Percentiles rank a stretch among this genome's conserved stretches.
Evolutionary conservation across 2,888 invertebrate species (phyloP).

Genomic region (Stenodema calcarata): DNA sequence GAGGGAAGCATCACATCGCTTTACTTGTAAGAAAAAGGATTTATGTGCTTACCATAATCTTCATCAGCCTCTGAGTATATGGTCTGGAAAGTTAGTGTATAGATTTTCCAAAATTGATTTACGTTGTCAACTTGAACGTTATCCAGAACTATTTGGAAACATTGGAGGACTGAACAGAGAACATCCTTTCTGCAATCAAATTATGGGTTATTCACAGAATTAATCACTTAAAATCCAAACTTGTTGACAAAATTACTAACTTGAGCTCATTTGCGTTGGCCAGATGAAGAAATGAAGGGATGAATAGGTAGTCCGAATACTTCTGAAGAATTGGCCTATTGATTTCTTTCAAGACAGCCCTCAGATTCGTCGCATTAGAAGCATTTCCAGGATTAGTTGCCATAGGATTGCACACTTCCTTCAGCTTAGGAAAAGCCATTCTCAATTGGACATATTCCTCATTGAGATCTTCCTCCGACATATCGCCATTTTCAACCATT

Average conservation of each 20-base stretch:
- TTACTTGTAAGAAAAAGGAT: too few relatives aligned
- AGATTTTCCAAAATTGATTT: constrained; percentile 39
- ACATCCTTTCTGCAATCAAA: neutral
- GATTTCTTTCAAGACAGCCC: constrained; percentile 57
- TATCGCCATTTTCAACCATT: neutral
- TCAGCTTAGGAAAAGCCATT: constrained; percentile 62
- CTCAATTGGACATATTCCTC: constrained; percentile 19
- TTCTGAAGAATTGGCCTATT: constrained; percentile 63
- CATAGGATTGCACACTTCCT: constrained; percentile 66
- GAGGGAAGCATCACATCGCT: too few relatives aligned
- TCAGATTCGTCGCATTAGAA: constrained; percentile 62
- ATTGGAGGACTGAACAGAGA: neutral
- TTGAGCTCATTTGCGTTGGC: constrained; percentile 30
- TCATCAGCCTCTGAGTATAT: neutral
- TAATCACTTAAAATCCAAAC: too few relatives aligned
- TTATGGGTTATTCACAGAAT: too few relatives aligned
- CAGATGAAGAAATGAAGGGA: constrained; percentile 63
- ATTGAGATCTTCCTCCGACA: constrained; percentile 2
- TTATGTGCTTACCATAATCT: constrained; percentile 13
- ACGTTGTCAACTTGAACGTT: neutral
- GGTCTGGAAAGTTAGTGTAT: neutral
- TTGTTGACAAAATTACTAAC: constrained; percentile 5
- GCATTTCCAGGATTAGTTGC: constrained; percentile 63
- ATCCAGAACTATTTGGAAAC: constrained; percentile 5
- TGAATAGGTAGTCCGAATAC: constrained; percentile 66